Percentiles rank a stretch among this genome's conserved stretches.
Conservation (phyloP, 2,113 vertebrate genomes). For the Cichladusa arquata region DNA sequence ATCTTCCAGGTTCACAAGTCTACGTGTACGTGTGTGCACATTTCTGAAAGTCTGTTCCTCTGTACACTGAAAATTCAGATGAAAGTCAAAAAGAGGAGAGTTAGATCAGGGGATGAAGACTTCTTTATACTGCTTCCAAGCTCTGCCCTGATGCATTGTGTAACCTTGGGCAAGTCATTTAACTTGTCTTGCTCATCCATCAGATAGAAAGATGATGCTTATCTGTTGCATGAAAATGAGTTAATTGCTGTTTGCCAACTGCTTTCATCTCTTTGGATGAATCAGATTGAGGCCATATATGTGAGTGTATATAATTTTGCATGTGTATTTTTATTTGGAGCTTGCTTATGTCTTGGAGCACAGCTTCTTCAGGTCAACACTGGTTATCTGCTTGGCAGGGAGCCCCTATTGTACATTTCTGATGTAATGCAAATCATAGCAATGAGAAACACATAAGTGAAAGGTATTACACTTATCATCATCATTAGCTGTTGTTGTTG, state of each 20-base stretch:
- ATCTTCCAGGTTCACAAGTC: slow-evolving; percentile 37
- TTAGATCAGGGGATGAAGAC: slow-evolving; percentile 53
- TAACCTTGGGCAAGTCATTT: slow-evolving; percentile 68
- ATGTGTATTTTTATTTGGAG: slow-evolving; percentile 49
- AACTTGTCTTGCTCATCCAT: slow-evolving; percentile 62
- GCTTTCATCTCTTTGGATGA: slow-evolving; percentile 66
- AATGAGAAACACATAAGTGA: slow-evolving; percentile 46
- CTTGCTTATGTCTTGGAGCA: slow-evolving; percentile 52
- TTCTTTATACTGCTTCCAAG: slow-evolving; percentile 64
- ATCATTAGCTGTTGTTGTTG: slow-evolving; percentile 50
- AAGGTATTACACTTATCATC: slow-evolving; percentile 56
- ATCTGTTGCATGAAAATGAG: slow-evolving; percentile 62
- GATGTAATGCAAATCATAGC: slow-evolving; percentile 58
- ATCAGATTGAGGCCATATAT: slow-evolving; percentile 52
- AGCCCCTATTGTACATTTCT: slow-evolving; percentile 41
- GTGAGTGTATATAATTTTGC: slow-evolving; percentile 52
- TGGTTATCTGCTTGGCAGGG: slow-evolving; percentile 62
- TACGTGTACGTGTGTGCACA: neutral
- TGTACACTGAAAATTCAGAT: slow-evolving; percentile 52
- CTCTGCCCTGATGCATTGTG: slow-evolving; percentile 60
- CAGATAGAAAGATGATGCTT: slow-evolving; percentile 64
- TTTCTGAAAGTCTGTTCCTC: slow-evolving; percentile 32
- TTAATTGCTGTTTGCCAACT: slow-evolving; percentile 67
- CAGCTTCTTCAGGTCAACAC: slow-evolving; percentile 57
- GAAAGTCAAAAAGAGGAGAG: slow-evolving; percentile 52